A percentile compares a stretch with the other conserved stretches of the same genome.
phyloP scores from a whole-genome alignment of 2,113 vertebrate genomes.

The Arizona elegans region DNA sequence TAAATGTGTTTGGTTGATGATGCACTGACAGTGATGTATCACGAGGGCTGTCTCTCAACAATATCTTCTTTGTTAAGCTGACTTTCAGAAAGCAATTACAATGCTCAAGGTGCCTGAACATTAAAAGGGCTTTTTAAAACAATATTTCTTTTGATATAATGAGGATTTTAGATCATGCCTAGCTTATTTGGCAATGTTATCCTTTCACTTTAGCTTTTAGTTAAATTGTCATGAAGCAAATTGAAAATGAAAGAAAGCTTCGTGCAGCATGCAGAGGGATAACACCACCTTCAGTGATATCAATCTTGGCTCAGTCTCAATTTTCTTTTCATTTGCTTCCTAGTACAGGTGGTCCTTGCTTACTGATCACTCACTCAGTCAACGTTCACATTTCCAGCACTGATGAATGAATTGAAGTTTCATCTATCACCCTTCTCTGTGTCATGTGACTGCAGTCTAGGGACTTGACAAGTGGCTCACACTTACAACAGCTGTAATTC shows the following conservation, averaged over 20 bases:
- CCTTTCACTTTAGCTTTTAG: background rate
- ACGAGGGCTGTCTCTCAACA: slow-evolving; percentile 40
- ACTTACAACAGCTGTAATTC: background rate
- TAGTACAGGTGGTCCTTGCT: background rate
- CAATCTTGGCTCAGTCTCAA: background rate
- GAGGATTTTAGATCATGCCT: background rate
- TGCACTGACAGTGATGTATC: slow-evolving; percentile 43
- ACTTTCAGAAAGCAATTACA: slow-evolving; percentile 36
- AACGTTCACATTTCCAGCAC: background rate
- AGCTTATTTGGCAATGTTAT: slow-evolving; percentile 22
- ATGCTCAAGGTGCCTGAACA: background rate
- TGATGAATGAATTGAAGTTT: background rate
- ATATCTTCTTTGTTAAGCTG: slow-evolving; percentile 31
- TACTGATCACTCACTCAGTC: background rate
- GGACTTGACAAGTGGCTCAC: background rate
- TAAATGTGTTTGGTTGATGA: slow-evolving; percentile 25
- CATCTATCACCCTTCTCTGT: background rate
- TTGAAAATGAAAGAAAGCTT: background rate
- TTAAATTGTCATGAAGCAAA: slow-evolving; percentile 4
- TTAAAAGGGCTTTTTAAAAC: background rate
- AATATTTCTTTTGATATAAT: slow-evolving; percentile 18
- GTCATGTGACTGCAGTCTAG: background rate
- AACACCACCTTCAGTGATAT: background rate
- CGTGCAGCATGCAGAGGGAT: background rate
- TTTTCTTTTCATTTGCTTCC: background rate